phyloP scores from a whole-genome alignment of 2,113 vertebrate species.

The Lophius piscatorius region DNA sequence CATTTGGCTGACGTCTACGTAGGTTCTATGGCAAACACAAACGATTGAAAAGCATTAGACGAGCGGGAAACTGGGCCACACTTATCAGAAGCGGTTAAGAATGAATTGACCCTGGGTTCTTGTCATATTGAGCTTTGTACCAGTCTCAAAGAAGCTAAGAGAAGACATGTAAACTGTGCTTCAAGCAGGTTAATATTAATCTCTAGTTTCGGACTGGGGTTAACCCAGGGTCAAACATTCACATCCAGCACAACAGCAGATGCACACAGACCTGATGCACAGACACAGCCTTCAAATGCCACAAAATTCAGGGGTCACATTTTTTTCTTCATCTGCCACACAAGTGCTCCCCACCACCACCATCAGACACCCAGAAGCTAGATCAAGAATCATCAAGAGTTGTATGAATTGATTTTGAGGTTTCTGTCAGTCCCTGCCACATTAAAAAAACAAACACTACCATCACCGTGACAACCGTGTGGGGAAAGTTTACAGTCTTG shows the following conservation, averaged over 20 bases:
- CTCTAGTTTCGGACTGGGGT: conserved; percentile 2
- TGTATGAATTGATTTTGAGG: conserved; percentile 22
- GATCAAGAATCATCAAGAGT: conserved; percentile 10
- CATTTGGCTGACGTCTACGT: conserved; percentile 81
- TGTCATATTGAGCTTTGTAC: not conserved
- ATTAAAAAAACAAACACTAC: conserved; percentile 41
- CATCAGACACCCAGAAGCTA: conserved; percentile 30
- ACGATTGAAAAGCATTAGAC: conserved; percentile 34
- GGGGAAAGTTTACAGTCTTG: conserved; percentile 33
- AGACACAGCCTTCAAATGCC: conserved; percentile 43
- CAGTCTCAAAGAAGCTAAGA: too few species aligned
- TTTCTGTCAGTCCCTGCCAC: conserved; percentile 38
- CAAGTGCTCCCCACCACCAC: conserved; percentile 52
- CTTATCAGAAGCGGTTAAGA: conserved; percentile 10
- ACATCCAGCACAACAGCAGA: conserved; percentile 41
- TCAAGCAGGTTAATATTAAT: too few species aligned
- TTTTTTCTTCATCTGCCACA: conserved; percentile 56
- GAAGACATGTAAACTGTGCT: too few species aligned
- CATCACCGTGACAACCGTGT: conserved; percentile 54
- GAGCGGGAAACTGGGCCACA: not conserved
- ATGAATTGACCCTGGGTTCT: conserved; percentile 57
- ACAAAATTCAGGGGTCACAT: conserved; percentile 63
- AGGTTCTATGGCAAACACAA: conserved; percentile 80
- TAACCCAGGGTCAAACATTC: conserved; percentile 67
- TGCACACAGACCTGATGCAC: conserved; percentile 24